Base-by-base conservation (phyloP, 2,888 invertebrate species). In the Molanna angustata region DNA sequence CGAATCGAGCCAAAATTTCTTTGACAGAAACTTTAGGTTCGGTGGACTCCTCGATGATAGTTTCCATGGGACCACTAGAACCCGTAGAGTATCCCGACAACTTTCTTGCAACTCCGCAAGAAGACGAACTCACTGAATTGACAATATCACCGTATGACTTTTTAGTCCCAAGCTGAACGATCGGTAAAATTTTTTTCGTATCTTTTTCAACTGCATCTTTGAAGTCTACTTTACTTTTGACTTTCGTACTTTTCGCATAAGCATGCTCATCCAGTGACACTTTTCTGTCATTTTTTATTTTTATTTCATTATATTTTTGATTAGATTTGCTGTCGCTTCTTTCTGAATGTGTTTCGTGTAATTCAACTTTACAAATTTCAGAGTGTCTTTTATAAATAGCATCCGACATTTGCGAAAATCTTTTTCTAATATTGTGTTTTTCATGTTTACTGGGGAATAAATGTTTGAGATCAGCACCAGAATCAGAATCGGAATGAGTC, bases 1-100 rank as follows among this genome's bases (percentile, higher is more conserved):
- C 90, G 71, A 90, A 90, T 60, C 90, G 78, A 49, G 88, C 88
- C 62, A 90, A 76, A 62, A 90, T 90, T 66, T 88, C 90, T 67
- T 86, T 85, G 59, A 90, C 90, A 59, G 90, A 89, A 64, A 90
- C 81, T 73, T 90, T 90, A n/a, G 84, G 85, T 67, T 90, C 89
- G 40, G 74, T 76, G 27, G 81, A 80, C 64, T 90, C 90, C 69
- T 90, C 90, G 53, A 86, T 80, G 59, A 90, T 90, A 44, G 90
- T 90, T 70, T 88, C 89, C 89, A 90, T 89, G 68, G 82, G 83
- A 62, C 71, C 84, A 67, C 79, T 81, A 64, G 82, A 82, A 61
- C 76, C 76, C 16, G 76, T 76, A 60, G 77, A 77, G 69, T 67
- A 76, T 65, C 73, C 76, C 61, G 76, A 75, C 31, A 57, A 53